Percentiles rank a stretch among this genome's conserved stretches.
Conservation (phyloP, 1,140 invertebrate genomes). For the Acyrthosiphon pisum region DNA sequence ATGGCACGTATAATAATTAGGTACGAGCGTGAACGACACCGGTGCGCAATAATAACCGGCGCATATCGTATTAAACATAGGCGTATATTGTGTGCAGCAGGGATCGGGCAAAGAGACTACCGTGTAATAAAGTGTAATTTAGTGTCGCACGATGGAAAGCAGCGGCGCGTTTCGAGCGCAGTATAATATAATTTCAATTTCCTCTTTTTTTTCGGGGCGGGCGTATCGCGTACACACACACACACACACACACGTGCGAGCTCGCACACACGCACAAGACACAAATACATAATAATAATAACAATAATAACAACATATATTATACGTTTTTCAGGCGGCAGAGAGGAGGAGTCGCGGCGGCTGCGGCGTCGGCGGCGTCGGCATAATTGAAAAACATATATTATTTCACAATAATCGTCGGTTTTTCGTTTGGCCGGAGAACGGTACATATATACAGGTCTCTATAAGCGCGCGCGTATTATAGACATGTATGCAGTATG, state of each 20-base stretch:
- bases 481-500: neutral
- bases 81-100: no score
- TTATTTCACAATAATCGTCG: neutral
- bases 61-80: neutral
- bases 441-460: neutral
- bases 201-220: neutral
- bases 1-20: neutral
- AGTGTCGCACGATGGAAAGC: neutral
- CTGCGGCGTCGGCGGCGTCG: neutral
- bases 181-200: conserved; percentile 24
- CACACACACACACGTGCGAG: neutral
- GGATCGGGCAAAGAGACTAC: neutral
- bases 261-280: neutral
- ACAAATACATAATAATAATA: neutral
- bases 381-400: neutral
- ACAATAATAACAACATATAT: neutral
- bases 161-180: neutral
- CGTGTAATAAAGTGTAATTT: conserved; percentile 37
- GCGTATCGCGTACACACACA: neutral
- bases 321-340: neutral
- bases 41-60: no score
- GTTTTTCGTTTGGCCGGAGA: conserved; percentile 16
- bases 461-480: neutral
- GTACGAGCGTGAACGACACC: neutral
- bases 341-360: neutral